Conservation (phyloP, 2,797 vertebrate species). For the Catharus ustulatus region DNA sequence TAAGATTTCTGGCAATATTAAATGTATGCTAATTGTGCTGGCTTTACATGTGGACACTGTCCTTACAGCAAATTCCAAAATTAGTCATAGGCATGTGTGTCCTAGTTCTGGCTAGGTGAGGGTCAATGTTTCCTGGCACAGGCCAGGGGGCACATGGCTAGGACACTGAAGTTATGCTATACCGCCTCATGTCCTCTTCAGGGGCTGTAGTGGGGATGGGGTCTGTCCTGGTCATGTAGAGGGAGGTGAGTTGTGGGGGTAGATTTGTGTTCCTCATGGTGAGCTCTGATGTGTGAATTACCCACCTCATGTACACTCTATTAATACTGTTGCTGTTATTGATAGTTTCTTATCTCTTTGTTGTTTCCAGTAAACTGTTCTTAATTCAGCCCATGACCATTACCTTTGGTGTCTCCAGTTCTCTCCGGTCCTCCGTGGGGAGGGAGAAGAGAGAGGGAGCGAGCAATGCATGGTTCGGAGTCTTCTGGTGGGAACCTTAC, state of each 20-base stretch:
- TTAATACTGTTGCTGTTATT: not conserved
- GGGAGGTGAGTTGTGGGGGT: not conserved
- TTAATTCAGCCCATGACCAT: not conserved
- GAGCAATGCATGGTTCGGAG: not conserved
- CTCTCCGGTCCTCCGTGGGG: not conserved
- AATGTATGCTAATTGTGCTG: not conserved
- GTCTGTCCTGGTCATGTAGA: fast-evolving
- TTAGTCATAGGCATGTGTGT: not conserved
- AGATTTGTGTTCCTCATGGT: not conserved
- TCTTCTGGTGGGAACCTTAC: not conserved
- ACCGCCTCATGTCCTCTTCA: not conserved
- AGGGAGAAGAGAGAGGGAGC: not conserved
- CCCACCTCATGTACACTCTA: fast-evolving
- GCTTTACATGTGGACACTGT: not conserved
- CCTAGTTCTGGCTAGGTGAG: not conserved
- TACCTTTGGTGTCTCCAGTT: not conserved
- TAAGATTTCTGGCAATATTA: slow-evolving; percentile 1
- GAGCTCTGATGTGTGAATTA: not conserved
- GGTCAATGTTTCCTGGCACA: not conserved
- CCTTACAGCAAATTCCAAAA: not conserved
- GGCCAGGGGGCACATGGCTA: not conserved
- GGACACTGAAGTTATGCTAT: not conserved
- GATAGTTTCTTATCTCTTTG: not conserved
- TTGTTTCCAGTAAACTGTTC: not conserved
- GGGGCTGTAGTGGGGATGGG: not conserved